Percentiles rank a stretch among this genome's conserved stretches.
Conservation (phyloP, 2,888 invertebrate species). For the Ganaspis brasiliensis region DNA sequence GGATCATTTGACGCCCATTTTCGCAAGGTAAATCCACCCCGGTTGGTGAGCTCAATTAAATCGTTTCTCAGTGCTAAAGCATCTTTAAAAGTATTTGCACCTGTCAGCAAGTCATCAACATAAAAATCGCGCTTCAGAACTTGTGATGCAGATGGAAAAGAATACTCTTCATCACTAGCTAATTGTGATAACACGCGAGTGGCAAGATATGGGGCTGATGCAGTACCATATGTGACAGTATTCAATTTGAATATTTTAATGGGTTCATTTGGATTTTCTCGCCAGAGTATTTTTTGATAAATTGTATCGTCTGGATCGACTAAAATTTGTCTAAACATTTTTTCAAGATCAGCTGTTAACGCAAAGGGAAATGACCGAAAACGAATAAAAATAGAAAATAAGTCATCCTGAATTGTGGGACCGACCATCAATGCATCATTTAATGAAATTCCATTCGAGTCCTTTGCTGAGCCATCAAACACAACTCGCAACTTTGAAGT, state of each 20-base stretch:
- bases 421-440: no score
- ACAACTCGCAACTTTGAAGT: no score
- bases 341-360: no score
- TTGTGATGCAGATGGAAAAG: neutral
- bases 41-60: neutral
- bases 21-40: neutral
- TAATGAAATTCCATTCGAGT: no score
- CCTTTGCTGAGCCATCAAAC: no score
- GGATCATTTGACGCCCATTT: conserved; percentile 1
- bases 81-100: conserved; percentile 9
- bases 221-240: conserved; percentile 50
- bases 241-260: conserved; percentile 53
- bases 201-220: conserved; percentile 45
- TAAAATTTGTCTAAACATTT: no score
- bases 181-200: conserved; percentile 42
- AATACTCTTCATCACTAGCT: neutral
- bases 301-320: conserved; percentile 52
- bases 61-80: neutral
- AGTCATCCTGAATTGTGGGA: no score
- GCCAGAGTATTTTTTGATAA: conserved; percentile 67
- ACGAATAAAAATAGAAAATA: no score
- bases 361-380: no score
- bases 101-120: neutral
- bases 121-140: neutral
- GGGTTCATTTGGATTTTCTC: conserved; percentile 48